Base-by-base conservation (phyloP, 1,140 invertebrate genomes). In the Hyphantria cunea region DNA sequence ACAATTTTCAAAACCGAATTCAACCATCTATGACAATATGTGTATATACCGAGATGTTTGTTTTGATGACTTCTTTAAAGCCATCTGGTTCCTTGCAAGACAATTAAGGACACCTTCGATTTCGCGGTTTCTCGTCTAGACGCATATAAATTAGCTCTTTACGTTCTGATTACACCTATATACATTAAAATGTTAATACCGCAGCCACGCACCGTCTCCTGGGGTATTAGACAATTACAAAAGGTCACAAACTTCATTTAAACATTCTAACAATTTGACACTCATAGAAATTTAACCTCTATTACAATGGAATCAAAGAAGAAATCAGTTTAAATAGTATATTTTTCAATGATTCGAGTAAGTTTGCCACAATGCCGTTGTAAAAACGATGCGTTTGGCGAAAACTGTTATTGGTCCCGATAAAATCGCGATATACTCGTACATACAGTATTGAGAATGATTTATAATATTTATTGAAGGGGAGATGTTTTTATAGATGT, bases 161-260 rank as follows among this genome's bases (percentile, higher is more conserved):
- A 75, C 68, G 65, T 76, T 66, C 66, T 73, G 69, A 84, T 86
- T 72, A 80, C 76, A 75, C 68, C 71, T 73, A 78, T 79, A 78
- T 72, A 73, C 78, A 82, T 86, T 86, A 78, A 82, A 81, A 86
- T 86, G 81, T 64, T 82, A 86, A 86, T 86, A 54, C 60, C 76
- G 78, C 74, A 76, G 74, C 74, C 74, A 76, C 75, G 78, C 70
- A 68, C 74, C 74, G 74, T 72, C 75, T 72, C 70, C 63, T 68
- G 64, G 76, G 76, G 79, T 78, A 80, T 85, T 80, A 80, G 77
- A 83, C 80, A 83, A 85, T 85, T 85, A 85, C 76, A 72, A 68
- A 63, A 59, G n/a, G 62, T 50, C 41, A 59, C 68, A 45, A 68
- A 61, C 59, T 63, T 25, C 48, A 39, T 58, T 49, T 68, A 49